These are phyloP conservation scores for Caenorhabditis sp. DNA, from an alignment of 2,888 invertebrate genomes.

Conservation along the genomic window DNA sequence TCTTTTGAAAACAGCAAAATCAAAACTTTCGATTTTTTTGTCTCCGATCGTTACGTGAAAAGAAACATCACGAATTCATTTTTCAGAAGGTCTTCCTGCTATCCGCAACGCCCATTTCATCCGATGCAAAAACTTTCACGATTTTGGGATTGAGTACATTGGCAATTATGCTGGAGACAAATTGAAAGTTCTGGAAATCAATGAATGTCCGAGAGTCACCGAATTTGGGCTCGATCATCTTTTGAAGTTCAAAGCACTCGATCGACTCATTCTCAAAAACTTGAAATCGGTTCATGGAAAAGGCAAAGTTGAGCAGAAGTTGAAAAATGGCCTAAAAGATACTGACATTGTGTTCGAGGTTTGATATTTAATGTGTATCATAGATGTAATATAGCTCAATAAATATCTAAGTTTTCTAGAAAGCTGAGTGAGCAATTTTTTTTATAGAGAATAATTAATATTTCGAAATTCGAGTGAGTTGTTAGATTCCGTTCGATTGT, in stretches of 20 bases:
- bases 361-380: not conserved
- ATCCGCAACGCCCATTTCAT: constrained; percentile 50
- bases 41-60: too few relatives aligned
- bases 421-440: too few relatives aligned
- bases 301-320: constrained; percentile 43
- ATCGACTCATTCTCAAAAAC: constrained; percentile 42
- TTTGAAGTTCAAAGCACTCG: constrained; percentile 10
- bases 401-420: too few relatives aligned
- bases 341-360: constrained; percentile 38
- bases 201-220: constrained; percentile 56
- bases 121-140: constrained; percentile 59
- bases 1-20: too few relatives aligned
- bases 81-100: constrained; percentile 5
- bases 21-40: too few relatives aligned
- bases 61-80: too few relatives aligned
- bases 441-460: too few relatives aligned
- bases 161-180: constrained; percentile 53
- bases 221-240: constrained; percentile 60
- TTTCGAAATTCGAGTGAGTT: too few relatives aligned
- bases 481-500: too few relatives aligned
- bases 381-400: too few relatives aligned
- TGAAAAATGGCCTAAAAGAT: constrained; percentile 48
- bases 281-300: constrained; percentile 55
- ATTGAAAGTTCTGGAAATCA: constrained; percentile 48
- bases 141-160: constrained; percentile 60